These are phyloP conservation scores for Hydrophis major DNA, from an alignment of 2,797 vertebrate genomes.

Conservation along the genomic window DNA sequence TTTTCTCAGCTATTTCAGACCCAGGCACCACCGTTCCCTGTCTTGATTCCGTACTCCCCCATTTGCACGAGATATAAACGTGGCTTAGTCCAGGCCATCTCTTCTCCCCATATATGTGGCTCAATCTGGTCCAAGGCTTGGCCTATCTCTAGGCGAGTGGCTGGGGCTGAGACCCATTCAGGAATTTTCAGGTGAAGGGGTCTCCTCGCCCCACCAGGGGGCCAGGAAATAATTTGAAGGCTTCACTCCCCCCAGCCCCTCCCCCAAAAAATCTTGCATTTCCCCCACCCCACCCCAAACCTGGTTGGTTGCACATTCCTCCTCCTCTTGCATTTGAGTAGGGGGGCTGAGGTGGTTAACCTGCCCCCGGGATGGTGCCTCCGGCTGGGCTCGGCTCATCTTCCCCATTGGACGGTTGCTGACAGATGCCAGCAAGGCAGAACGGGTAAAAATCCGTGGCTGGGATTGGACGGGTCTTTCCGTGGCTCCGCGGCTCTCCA, in stretches of 20 bases:
- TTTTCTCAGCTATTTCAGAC: neutral
- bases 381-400: neutral
- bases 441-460: conserved; percentile 66
- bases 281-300: neutral
- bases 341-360: neutral
- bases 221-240: neutral
- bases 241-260: too few relatives aligned
- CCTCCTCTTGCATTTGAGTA: neutral
- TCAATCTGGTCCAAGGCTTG: neutral
- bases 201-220: neutral
- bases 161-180: neutral
- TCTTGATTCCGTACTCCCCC: neutral
- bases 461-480: conserved; percentile 52
- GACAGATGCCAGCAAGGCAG: conserved; percentile 53
- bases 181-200: neutral
- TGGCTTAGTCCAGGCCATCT: neutral
- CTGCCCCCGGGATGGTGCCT: neutral
- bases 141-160: neutral
- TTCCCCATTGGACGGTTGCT: conserved; percentile 26
- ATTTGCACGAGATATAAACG: neutral
- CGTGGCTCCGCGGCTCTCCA: conserved; percentile 21
- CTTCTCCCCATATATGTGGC: neutral
- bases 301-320: neutral
- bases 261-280: too few relatives aligned
- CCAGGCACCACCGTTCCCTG: neutral